These are phyloP conservation scores for Hylaea fasciaria DNA, from an alignment of 2,888 invertebrate species.

Conservation along the genomic window DNA sequence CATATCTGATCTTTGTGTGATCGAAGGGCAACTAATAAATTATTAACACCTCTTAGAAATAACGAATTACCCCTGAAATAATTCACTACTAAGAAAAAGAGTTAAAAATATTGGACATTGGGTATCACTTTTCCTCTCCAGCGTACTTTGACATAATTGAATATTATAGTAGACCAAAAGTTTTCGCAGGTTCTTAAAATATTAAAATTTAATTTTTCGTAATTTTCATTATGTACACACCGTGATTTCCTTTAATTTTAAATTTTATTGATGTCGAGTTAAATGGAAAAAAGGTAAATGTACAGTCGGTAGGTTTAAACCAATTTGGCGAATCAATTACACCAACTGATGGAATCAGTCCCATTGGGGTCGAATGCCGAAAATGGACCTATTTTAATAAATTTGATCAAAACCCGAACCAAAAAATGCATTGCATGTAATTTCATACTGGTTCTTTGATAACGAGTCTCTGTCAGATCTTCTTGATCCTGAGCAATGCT, in stretches of 20 bases:
- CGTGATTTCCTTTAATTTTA: slow-evolving; percentile 23
- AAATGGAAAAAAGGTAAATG: slow-evolving; percentile 1
- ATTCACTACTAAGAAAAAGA: slow-evolving; percentile 8
- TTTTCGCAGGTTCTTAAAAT: slow-evolving; percentile 33
- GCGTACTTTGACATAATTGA: slow-evolving; percentile 32
- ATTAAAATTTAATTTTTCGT: slow-evolving; percentile 35
- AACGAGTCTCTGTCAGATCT: no score
- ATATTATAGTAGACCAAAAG: slow-evolving; percentile 33
- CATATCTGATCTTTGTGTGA: no score
- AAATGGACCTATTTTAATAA: slow-evolving; percentile 6
- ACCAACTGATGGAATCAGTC: slow-evolving; percentile 5
- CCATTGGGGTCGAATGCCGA: slow-evolving; percentile 4
- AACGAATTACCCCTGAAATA: slow-evolving; percentile 6
- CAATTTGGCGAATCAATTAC: slow-evolving; percentile 15
- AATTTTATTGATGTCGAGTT: slow-evolving; percentile 8
- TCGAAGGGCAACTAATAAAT: no score
- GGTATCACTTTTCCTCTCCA: slow-evolving; percentile 14
- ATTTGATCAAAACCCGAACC: not conserved
- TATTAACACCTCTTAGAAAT: no score
- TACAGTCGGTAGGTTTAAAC: slow-evolving; percentile 6
- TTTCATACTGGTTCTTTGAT: no score
- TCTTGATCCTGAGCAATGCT: no score
- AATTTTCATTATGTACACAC: slow-evolving; percentile 26
- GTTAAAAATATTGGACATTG: slow-evolving; percentile 3
- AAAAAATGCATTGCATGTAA: not conserved